Evolutionary conservation across 2,888 invertebrate genomes (phyloP).

Genomic region (Caenorhabditis afra): DNA sequence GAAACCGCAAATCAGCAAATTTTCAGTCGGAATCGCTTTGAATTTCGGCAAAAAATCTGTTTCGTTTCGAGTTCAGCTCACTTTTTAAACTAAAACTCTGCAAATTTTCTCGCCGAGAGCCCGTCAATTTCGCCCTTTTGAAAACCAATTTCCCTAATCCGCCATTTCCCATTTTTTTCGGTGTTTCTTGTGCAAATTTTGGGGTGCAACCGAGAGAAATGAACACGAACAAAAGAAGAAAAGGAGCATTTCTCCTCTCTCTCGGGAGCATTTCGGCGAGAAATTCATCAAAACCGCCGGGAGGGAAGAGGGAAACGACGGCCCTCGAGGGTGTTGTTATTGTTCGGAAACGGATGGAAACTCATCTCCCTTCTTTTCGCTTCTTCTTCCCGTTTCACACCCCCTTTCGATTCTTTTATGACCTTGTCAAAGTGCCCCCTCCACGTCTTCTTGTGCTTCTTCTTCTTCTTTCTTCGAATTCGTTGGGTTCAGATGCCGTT

Average conservation of each 20-base stretch:
- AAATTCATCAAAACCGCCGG: conserved; percentile 45
- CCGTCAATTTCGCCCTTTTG: no score
- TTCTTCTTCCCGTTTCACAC: conserved; percentile 5
- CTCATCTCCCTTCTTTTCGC: conserved; percentile 5
- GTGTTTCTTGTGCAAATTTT: conserved; percentile 2
- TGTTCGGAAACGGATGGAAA: conserved; percentile 14
- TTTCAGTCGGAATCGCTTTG: no score
- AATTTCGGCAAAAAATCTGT: no score
- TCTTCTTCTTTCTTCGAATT: background rate
- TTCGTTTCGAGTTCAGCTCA: no score
- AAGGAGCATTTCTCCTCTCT: conserved; percentile 2
- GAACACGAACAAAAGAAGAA: background rate
- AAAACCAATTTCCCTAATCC: no score
- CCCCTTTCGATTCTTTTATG: conserved; percentile 18
- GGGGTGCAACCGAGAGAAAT: background rate
- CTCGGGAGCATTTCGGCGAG: background rate
- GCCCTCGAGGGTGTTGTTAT: conserved; percentile 44
- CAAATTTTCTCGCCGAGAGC: no score
- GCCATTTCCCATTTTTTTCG: background rate
- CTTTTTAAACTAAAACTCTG: no score
- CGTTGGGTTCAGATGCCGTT: conserved; percentile 62
- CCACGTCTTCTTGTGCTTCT: background rate
- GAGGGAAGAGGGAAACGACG: background rate
- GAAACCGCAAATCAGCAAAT: no score
- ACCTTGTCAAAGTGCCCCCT: conserved; percentile 20